phyloP scores from a whole-genome alignment of 2,888 invertebrate genomes.

The Ypsolopha scabrella region DNA sequence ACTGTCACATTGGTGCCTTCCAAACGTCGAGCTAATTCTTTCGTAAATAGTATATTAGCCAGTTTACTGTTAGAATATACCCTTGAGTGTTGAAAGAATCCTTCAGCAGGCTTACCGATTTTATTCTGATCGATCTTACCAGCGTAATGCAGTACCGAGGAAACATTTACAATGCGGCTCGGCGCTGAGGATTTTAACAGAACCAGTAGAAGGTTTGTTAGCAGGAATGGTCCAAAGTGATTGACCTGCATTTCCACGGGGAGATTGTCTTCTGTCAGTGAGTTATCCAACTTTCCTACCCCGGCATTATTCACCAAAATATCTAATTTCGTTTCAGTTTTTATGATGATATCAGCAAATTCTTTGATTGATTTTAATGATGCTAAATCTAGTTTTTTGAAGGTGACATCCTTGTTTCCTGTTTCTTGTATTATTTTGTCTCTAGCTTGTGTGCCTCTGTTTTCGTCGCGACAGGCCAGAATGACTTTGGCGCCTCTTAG shows the following conservation, averaged over 20 bases:
- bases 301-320: constrained; percentile 90
- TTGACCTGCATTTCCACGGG: constrained; percentile 91
- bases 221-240: constrained; percentile 89
- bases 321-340: constrained; percentile 76
- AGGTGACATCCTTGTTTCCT: constrained; percentile 73
- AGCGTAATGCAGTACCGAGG: constrained; percentile 78
- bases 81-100: constrained; percentile 51
- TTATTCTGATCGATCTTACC: constrained; percentile 75
- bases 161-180: constrained; percentile 80
- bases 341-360: constrained; percentile 81
- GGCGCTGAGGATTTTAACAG: constrained; percentile 76
- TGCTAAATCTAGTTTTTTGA: constrained; percentile 78
- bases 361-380: constrained; percentile 79
- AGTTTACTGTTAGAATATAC: constrained; percentile 79
- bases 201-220: constrained; percentile 86
- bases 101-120: constrained; percentile 73
- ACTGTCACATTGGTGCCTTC: constrained; percentile 75
- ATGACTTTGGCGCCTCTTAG: constrained; percentile 62
- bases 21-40: constrained; percentile 74
- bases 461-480: constrained; percentile 57
- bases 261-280: constrained; percentile 80
- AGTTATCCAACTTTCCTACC: constrained; percentile 73
- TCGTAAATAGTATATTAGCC: constrained; percentile 78
- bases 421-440: constrained; percentile 74
- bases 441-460: constrained; percentile 31